Evolutionary conservation across 2,113 vertebrate species (phyloP), one percentile per base, ranked within the genome.

Genomic region (Corythornis vintsioides): DNA sequence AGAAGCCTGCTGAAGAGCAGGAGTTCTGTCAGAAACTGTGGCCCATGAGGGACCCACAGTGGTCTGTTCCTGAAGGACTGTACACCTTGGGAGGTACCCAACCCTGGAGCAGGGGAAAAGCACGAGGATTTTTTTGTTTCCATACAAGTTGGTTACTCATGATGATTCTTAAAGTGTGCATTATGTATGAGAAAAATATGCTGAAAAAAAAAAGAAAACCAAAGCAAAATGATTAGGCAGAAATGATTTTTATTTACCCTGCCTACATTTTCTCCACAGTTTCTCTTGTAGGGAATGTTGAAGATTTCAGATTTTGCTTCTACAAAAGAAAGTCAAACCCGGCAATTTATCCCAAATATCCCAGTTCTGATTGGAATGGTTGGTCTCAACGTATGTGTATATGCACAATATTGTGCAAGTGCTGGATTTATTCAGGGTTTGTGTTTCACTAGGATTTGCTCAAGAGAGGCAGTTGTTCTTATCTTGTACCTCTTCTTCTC

Each of bases 401-500:
- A 64, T 38, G 22, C 52, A 61, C 20, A 66, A 14, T 33, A 40
- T 42, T 45, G 43, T 70, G n/a, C 15, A 42, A 67, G 45, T 48
- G 60, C 48, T 69, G 42, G 65, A 31, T 11, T 66, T 35, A 29
- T 6, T 70, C 59, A 61, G 28, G 26, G 25, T 11, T 24, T 71
- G 64, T 74, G 19, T 22, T 72, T 59, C 50, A 47, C 53, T 59
- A 40, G n/a, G 60, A 38, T 80, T 74, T 80, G 73, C 64, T 74
- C 33, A 73, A n/a, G 55, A 43, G 33, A 69, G 59, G 2, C 33
- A 50, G 43, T 42, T 79, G 25, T 94, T 87, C 86, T 76, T 56
- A 84, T 70, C 85, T 82, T 94, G 43, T 93, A 48, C 42, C 9
- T 80, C 57, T 47, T 91, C 29, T 88, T 86, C 52, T 67, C 85